Evolutionary conservation across 2,888 invertebrate species (phyloP).

Genomic region (Sinelater perroti): DNA sequence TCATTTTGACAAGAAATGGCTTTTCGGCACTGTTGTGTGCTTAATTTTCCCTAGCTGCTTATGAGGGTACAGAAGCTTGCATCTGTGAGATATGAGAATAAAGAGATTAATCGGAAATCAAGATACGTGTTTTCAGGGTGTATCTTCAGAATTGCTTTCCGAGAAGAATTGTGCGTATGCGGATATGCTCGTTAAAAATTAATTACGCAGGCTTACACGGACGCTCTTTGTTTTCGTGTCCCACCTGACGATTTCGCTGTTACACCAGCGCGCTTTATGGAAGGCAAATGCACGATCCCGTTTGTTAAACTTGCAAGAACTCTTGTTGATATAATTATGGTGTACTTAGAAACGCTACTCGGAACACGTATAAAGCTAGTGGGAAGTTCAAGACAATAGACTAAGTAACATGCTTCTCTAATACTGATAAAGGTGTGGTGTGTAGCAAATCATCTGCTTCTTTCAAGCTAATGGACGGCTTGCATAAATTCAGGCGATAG

Average conservation of each 20-base stretch:
- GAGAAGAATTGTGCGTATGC: not conserved
- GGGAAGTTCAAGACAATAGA: not conserved
- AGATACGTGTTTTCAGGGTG: no score
- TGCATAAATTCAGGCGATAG: no score
- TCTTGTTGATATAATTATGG: constrained; percentile 1
- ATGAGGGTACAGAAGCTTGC: not conserved
- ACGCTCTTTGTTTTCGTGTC: not conserved
- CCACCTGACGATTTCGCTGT: constrained; percentile 2
- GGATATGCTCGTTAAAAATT: not conserved
- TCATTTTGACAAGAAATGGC: not conserved
- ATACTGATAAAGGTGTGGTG: no score
- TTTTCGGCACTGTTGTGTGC: not conserved
- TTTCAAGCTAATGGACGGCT: no score
- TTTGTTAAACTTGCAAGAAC: constrained; percentile 2
- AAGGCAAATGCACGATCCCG: not conserved
- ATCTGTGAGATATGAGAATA: not conserved
- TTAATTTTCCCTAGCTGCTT: constrained; percentile 7
- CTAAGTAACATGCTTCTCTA: no score
- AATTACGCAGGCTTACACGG: not conserved
- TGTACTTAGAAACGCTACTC: not conserved
- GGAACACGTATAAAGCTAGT: constrained; percentile 1
- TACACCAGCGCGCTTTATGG: not conserved
- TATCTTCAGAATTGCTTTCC: not conserved
- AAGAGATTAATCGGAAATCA: no score
- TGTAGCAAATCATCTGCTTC: no score